Conservation (phyloP, 2,888 invertebrate genomes). For the Timema cristinae region DNA sequence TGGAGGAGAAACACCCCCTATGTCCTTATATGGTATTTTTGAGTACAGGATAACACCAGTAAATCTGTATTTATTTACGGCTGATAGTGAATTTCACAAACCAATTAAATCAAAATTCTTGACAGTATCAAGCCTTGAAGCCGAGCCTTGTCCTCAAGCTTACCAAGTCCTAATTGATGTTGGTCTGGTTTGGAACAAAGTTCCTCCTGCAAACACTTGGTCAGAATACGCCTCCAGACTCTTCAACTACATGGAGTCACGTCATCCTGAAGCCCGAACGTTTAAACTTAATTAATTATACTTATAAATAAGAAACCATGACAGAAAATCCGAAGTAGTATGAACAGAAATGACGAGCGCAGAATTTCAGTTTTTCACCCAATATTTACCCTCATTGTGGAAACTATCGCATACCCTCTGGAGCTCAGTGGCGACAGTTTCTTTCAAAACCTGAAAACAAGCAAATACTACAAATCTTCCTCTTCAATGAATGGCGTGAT, state of each 20-base stretch:
- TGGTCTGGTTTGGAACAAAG: constrained; percentile 1
- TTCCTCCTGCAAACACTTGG: not conserved
- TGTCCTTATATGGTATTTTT: not conserved
- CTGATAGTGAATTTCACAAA: not conserved
- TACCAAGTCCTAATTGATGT: not conserved
- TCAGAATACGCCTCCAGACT: not conserved
- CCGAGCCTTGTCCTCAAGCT: not conserved
- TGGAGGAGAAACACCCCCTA: not conserved
- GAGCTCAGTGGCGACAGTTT: too few relatives aligned
- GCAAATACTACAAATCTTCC: too few relatives aligned
- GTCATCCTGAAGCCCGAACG: not conserved
- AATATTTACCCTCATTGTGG: too few relatives aligned
- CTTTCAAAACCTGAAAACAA: too few relatives aligned
- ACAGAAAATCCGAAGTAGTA: not conserved
- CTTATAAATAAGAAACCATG: not conserved
- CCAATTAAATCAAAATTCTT: not conserved
- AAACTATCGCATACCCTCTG: too few relatives aligned
- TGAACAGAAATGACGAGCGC: too few relatives aligned
- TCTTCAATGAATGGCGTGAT: too few relatives aligned
- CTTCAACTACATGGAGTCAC: not conserved
- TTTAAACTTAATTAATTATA: not conserved
- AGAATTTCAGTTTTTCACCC: too few relatives aligned
- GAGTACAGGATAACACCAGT: not conserved
- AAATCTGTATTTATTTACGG: not conserved
- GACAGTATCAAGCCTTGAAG: not conserved